Conservation (phyloP, 2,797 vertebrate genomes). For the Anomalospiza imberbis region DNA sequence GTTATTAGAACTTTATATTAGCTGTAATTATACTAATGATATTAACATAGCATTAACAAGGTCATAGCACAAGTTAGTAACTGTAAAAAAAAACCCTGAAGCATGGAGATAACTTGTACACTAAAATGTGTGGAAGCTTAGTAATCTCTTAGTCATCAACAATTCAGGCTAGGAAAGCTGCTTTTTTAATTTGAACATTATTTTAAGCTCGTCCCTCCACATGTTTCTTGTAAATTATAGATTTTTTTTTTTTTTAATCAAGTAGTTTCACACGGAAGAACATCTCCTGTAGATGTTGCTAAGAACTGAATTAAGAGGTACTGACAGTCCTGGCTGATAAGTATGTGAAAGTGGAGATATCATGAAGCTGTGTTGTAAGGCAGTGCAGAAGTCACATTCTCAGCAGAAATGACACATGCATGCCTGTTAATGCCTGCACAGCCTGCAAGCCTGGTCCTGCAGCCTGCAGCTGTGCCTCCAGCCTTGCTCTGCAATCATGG, state of each 20-base stretch:
- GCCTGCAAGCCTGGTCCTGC: not conserved
- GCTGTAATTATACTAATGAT: not conserved
- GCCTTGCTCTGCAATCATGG: not conserved
- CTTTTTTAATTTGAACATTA: not conserved
- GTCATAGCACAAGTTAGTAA: not conserved
- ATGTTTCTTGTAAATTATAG: not conserved
- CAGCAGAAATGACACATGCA: rapidly evolving
- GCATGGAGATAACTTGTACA: not conserved
- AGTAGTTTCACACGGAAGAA: not conserved
- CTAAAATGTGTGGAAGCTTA: not conserved
- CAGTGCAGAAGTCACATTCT: not conserved
- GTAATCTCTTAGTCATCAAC: not conserved
- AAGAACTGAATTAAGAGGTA: not conserved
- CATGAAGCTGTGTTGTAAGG: not conserved
- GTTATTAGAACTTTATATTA: not conserved
- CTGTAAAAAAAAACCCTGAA: not conserved
- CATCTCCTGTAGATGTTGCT: not conserved
- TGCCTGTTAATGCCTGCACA: not conserved
- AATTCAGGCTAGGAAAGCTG: not conserved
- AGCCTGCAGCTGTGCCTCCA: not conserved
- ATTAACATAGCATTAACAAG: not conserved
- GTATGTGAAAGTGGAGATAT: not conserved
- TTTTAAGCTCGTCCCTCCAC: not conserved
- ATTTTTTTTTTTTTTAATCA: not conserved
- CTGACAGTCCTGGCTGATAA: not conserved